Conservation (phyloP, 2,113 vertebrate species). For the Antigone vipio region DNA sequence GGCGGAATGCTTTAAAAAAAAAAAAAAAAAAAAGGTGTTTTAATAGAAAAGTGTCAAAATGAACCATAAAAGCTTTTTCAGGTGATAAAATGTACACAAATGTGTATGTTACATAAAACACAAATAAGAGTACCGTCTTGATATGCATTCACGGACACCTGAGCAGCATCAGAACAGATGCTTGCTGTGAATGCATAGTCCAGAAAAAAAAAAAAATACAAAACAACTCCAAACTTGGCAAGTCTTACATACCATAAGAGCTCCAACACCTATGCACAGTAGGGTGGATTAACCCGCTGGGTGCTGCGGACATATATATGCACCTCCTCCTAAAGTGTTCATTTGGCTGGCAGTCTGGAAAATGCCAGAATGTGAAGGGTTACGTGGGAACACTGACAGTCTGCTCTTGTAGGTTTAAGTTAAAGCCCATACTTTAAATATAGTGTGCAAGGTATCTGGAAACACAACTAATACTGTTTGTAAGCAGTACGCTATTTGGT, state of each 20-base stretch:
- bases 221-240: constrained; percentile 57
- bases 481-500: background rate
- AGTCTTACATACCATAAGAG: constrained; percentile 74
- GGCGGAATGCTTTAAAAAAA: background rate
- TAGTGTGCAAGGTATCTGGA: background rate
- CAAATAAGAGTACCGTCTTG: background rate
- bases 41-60: background rate
- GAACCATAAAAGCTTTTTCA: background rate
- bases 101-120: background rate
- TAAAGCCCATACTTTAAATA: background rate
- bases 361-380: constrained; percentile 74
- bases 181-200: constrained; percentile 36
- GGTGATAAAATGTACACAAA: constrained; percentile 4
- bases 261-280: constrained; percentile 74
- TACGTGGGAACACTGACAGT: constrained; percentile 59
- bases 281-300: constrained; percentile 70
- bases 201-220: constrained; percentile 11
- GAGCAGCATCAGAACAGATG: constrained; percentile 8
- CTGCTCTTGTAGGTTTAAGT: constrained; percentile 43
- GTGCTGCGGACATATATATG: constrained; percentile 66
- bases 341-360: constrained; percentile 75
- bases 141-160: constrained; percentile 28
- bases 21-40: background rate
- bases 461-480: background rate
- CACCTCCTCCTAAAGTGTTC: constrained; percentile 73